A percentile compares a stretch with the other conserved stretches of the same genome.
Conservation (phyloP, 2,113 vertebrate species). For the Sceloporus undulatus region DNA sequence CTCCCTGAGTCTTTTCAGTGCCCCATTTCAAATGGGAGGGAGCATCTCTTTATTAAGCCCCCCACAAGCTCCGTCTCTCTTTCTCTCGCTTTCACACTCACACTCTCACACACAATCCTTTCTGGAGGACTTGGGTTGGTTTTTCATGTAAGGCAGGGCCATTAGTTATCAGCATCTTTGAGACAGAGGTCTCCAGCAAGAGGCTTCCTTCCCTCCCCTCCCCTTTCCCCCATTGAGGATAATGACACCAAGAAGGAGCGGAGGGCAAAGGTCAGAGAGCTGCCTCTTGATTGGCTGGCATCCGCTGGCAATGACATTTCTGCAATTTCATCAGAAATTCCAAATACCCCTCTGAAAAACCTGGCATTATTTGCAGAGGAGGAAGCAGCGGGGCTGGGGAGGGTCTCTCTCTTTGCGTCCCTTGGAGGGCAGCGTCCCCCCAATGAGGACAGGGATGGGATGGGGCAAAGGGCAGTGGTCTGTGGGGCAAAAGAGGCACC, state of each 20-base stretch:
- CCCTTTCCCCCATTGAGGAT: slow-evolving; percentile 83
- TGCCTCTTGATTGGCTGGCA: slow-evolving; percentile 82
- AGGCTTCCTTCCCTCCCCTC: slow-evolving; percentile 80
- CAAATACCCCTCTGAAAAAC: slow-evolving; percentile 77
- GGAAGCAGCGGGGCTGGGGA: too few species aligned
- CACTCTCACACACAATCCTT: slow-evolving; percentile 13
- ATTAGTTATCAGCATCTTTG: slow-evolving; percentile 74
- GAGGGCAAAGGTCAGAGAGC: slow-evolving; percentile 84
- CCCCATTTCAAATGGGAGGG: slow-evolving; percentile 45
- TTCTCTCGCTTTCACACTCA: neutral
- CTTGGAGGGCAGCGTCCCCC: too few species aligned
- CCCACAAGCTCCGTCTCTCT: too few species aligned
- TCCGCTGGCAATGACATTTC: slow-evolving; percentile 79
- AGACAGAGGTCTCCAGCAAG: slow-evolving; percentile 79
- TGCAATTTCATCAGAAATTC: slow-evolving; percentile 83
- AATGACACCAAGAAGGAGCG: slow-evolving; percentile 81
- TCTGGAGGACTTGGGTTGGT: slow-evolving; percentile 74
- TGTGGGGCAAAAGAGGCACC: too few species aligned
- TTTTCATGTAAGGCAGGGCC: slow-evolving; percentile 78
- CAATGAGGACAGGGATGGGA: too few species aligned
- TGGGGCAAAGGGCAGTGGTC: too few species aligned
- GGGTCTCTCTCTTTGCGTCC: too few species aligned
- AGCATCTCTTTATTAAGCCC: too few species aligned
- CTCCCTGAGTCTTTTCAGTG: slow-evolving; percentile 52
- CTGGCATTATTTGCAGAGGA: slow-evolving; percentile 74